Evolutionary conservation across 2,113 vertebrate genomes (phyloP).

Genomic region (Leptosomus discolor): DNA sequence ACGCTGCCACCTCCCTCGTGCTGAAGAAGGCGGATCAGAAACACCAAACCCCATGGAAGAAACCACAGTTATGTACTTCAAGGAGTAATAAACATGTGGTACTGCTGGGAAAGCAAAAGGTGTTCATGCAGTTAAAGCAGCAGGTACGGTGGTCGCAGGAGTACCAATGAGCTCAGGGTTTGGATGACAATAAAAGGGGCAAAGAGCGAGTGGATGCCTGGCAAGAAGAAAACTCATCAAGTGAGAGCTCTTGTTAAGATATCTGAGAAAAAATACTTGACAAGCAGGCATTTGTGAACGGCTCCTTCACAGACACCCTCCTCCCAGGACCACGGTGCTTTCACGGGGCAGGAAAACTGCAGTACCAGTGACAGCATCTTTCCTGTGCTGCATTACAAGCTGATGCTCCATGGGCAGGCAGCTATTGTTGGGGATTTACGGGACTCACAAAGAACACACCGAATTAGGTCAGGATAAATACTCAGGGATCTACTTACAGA

Average conservation of each 20-base stretch:
- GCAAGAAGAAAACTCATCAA: not conserved
- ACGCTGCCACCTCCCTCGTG: not conserved
- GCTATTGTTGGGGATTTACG: not conserved
- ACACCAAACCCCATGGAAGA: not conserved
- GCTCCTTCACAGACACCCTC: not conserved
- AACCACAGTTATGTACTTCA: not conserved
- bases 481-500: not conserved
- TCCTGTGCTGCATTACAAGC: fast-evolving
- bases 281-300: not conserved
- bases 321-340: not conserved
- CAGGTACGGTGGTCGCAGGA: not conserved
- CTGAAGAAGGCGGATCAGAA: not conserved
- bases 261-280: not conserved
- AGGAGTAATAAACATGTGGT: not conserved
- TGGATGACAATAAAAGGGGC: not conserved
- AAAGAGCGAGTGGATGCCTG: not conserved
- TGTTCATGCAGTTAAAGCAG: not conserved
- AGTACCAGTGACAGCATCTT: not conserved
- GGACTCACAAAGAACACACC: not conserved
- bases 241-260: not conserved
- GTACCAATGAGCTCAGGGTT: not conserved
- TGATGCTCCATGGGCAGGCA: fast-evolving
- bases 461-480: slow-evolving; percentile 27
- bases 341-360: not conserved
- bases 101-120: not conserved